Percentiles rank a stretch among this genome's conserved stretches.
phyloP scores from a whole-genome alignment of 2,797 vertebrate genomes.

The Dicrostonyx torquatus region DNA sequence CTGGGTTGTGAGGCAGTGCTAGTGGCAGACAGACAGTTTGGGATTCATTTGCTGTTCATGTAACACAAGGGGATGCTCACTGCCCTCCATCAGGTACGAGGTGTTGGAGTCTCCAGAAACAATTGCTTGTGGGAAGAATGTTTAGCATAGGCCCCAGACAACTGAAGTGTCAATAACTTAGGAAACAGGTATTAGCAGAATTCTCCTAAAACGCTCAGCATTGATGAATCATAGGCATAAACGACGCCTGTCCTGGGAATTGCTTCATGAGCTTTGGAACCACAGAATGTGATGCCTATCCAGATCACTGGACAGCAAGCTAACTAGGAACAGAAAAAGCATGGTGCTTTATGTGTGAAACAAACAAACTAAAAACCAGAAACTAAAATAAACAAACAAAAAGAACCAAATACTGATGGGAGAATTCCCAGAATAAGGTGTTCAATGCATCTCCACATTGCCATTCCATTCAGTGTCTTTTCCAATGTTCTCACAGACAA shows the following conservation, averaged over 20 bases:
- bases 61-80: neutral
- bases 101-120: neutral
- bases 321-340: conserved; percentile 38
- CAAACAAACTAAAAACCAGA: neutral
- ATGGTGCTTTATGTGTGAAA: conserved; percentile 16
- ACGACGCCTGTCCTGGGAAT: neutral
- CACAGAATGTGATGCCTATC: neutral
- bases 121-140: neutral
- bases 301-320: conserved; percentile 53
- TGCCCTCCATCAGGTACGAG: neutral
- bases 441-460: conserved; percentile 42
- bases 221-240: neutral
- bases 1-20: neutral
- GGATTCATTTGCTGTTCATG: neutral
- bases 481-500: conserved; percentile 15
- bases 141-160: neutral
- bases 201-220: neutral
- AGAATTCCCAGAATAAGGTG: conserved; percentile 54
- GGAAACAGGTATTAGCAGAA: neutral
- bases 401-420: conserved; percentile 38
- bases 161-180: neutral
- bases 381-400: neutral
- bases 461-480: conserved; percentile 30
- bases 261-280: neutral
- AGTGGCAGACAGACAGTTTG: neutral